phyloP scores from a whole-genome alignment of 1,140 invertebrate species.

The Globodera ellingtonae region DNA sequence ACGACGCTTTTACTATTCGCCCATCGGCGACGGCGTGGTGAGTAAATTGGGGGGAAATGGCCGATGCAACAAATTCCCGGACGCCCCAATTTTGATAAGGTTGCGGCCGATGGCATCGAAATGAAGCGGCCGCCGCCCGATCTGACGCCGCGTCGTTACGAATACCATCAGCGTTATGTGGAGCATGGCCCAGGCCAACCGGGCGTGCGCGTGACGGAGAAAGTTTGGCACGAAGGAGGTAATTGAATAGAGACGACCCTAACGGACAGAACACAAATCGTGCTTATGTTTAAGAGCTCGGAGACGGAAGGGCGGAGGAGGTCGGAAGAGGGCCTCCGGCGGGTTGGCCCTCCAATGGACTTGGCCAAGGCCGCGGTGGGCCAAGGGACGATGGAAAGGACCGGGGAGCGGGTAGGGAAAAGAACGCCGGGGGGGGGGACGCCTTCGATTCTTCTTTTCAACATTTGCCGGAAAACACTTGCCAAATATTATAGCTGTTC shows the following conservation, averaged over 20 bases:
- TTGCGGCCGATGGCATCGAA: slow-evolving; percentile 62
- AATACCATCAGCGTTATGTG: slow-evolving; percentile 45
- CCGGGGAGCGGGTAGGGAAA: background rate
- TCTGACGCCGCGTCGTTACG: slow-evolving; percentile 52
- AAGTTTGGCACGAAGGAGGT: slow-evolving; percentile 47
- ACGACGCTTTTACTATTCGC: slow-evolving; percentile 58
- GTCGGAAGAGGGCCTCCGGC: background rate
- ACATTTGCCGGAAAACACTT: background rate
- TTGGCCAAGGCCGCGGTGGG: slow-evolving; percentile 25
- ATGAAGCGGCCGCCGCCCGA: slow-evolving; percentile 59
- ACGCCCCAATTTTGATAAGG: slow-evolving; percentile 6
- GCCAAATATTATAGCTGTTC: no score
- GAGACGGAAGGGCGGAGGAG: background rate
- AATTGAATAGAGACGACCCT: background rate
- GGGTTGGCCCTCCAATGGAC: background rate
- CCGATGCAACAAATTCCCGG: background rate
- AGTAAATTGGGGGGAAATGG: background rate
- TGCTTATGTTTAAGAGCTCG: background rate
- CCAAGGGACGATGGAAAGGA: slow-evolving; percentile 27
- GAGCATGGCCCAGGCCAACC: slow-evolving; percentile 48
- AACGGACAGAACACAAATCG: background rate
- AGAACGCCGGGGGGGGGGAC: slow-evolving; percentile 28
- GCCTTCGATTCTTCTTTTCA: background rate
- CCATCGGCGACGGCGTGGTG: slow-evolving; percentile 58
- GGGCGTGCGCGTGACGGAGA: slow-evolving; percentile 40